phyloP scores from a whole-genome alignment of 2,888 invertebrate genomes.

The Homarus gammarus region DNA sequence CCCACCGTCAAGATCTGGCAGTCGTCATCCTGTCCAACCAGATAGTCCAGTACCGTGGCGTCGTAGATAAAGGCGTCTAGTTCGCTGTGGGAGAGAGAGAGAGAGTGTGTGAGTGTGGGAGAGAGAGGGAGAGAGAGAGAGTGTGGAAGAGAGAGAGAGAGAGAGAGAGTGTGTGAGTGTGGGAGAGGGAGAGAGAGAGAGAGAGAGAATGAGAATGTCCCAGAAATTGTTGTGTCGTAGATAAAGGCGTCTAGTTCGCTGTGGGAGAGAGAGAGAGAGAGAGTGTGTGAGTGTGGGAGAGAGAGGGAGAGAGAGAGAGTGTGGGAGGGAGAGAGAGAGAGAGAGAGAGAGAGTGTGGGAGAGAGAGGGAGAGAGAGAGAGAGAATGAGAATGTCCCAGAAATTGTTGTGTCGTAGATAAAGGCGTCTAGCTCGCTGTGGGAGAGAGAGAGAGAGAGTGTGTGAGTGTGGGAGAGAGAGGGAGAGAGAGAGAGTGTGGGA shows the following conservation, averaged over 20 bases:
- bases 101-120: constrained; percentile 14
- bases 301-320: too few relatives aligned
- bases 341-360: background rate
- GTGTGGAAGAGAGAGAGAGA: background rate
- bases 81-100: constrained; percentile 82
- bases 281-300: too few relatives aligned
- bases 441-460: background rate
- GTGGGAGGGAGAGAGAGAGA: too few relatives aligned
- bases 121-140: constrained; percentile 1
- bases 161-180: background rate
- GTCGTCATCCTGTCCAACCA: constrained; percentile 96
- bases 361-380: too few relatives aligned
- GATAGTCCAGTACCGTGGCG: constrained; percentile 97
- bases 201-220: too few relatives aligned
- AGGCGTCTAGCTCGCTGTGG: background rate
- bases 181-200: background rate
- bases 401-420: too few relatives aligned
- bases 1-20: constrained; percentile 98
- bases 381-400: background rate
- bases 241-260: too few relatives aligned
- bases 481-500: background rate
- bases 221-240: too few relatives aligned
- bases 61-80: constrained; percentile 99
- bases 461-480: background rate
- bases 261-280: too few relatives aligned